phyloP scores from a whole-genome alignment of 2,888 invertebrate species.

The Lepidocyrtinus sp. region DNA sequence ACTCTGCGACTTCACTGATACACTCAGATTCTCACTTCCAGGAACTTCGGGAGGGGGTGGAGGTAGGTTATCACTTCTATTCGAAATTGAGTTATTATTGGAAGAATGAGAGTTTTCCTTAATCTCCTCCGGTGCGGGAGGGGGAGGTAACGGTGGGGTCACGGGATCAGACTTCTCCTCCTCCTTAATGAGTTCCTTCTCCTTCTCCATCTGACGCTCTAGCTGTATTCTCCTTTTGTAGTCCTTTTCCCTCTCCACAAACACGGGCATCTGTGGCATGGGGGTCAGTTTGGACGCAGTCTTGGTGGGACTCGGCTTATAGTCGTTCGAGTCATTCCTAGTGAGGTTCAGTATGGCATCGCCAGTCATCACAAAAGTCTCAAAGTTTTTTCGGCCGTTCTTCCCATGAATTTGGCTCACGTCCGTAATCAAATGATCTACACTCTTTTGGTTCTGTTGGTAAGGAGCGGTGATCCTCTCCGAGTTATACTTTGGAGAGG shows the following conservation, averaged over 20 bases:
- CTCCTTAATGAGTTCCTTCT: constrained; percentile 52
- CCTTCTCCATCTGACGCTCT: constrained; percentile 60
- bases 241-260: constrained; percentile 63
- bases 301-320: constrained; percentile 66
- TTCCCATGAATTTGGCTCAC: constrained; percentile 50
- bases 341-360: constrained; percentile 95
- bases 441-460: constrained; percentile 48
- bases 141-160: constrained; percentile 67
- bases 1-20: constrained; percentile 47
- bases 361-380: constrained; percentile 98
- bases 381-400: constrained; percentile 76
- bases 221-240: constrained; percentile 56
- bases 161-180: constrained; percentile 60
- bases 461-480: not conserved
- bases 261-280: constrained; percentile 65
- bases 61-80: constrained; percentile 68
- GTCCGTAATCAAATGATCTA: constrained; percentile 43
- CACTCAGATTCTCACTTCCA: constrained; percentile 50
- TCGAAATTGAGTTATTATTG: constrained; percentile 58
- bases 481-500: constrained; percentile 45
- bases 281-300: constrained; percentile 68
- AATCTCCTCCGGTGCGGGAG: constrained; percentile 63
- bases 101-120: constrained; percentile 54
- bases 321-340: constrained; percentile 72
- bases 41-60: constrained; percentile 64